A percentile compares a stretch with the other conserved stretches of the same genome.
Conservation (phyloP, 1,140 invertebrate genomes). For the Zaprionus inermis region DNA sequence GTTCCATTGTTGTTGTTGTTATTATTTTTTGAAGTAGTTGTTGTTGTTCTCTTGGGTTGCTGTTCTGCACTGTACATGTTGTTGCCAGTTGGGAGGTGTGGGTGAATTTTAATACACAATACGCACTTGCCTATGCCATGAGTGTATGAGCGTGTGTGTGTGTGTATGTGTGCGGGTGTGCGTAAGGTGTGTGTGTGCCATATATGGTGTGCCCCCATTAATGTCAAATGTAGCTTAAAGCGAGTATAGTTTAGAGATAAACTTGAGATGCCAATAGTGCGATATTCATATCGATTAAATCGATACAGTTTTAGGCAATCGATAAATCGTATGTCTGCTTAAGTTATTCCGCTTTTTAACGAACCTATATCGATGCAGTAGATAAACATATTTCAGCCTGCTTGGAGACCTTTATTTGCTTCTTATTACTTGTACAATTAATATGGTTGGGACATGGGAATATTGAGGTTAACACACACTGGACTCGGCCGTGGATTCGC, state of each 20-base stretch:
- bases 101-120: constrained; percentile 61
- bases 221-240: constrained; percentile 3
- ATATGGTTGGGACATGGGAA: not conserved
- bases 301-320: too few species aligned
- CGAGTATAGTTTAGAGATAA: constrained; percentile 21
- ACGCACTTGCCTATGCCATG: constrained; percentile 40
- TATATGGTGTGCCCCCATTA: constrained; percentile 7
- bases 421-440: not conserved
- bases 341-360: too few species aligned
- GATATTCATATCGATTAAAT: too few species aligned
- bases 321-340: too few species aligned
- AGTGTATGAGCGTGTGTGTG: not conserved
- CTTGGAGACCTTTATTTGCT: not conserved
- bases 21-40: constrained; percentile 4
- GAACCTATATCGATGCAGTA: too few species aligned
- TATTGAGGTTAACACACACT: not conserved
- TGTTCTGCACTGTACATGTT: constrained; percentile 14
- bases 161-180: not conserved
- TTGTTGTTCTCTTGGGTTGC: not conserved
- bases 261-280: too few species aligned
- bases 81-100: constrained; percentile 34
- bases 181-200: not conserved
- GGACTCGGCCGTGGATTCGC: not conserved
- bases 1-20: constrained; percentile 19
- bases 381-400: not conserved